Conservation (phyloP, 2,113 vertebrate species). For the Ploceus nigricollis region DNA sequence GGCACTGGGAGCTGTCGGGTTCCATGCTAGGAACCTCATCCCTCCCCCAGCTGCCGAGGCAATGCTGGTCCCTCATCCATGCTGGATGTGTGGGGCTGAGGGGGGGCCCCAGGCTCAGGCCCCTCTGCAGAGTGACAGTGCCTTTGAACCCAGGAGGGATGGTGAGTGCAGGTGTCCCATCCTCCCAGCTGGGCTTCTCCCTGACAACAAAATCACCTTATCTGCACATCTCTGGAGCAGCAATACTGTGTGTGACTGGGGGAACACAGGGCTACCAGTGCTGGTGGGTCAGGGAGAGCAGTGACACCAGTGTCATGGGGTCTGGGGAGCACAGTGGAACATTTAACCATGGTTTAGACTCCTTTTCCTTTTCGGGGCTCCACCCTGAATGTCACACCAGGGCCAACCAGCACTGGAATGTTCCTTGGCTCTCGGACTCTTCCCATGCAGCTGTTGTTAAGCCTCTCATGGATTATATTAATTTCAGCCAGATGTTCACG, state of each 20-base stretch:
- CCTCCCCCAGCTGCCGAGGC: fast-evolving
- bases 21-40: fast-evolving
- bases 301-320: neutral
- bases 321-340: neutral
- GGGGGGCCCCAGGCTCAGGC: neutral
- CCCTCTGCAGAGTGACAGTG: neutral
- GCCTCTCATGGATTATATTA: neutral
- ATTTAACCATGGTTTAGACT: neutral
- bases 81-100: neutral
- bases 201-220: fast-evolving
- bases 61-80: fast-evolving
- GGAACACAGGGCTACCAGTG: neutral
- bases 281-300: neutral
- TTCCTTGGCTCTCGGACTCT: neutral
- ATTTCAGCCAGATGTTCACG: neutral
- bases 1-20: fast-evolving
- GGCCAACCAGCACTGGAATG: neutral
- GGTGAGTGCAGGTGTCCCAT: neutral
- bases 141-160: neutral
- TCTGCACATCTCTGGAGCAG: neutral
- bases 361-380: neutral
- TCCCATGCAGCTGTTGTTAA: neutral
- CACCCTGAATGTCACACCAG: neutral
- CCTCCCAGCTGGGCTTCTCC: neutral
- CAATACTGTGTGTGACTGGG: fast-evolving